Conservation (phyloP, 2,113 vertebrate genomes). For the Silurus glanis region DNA sequence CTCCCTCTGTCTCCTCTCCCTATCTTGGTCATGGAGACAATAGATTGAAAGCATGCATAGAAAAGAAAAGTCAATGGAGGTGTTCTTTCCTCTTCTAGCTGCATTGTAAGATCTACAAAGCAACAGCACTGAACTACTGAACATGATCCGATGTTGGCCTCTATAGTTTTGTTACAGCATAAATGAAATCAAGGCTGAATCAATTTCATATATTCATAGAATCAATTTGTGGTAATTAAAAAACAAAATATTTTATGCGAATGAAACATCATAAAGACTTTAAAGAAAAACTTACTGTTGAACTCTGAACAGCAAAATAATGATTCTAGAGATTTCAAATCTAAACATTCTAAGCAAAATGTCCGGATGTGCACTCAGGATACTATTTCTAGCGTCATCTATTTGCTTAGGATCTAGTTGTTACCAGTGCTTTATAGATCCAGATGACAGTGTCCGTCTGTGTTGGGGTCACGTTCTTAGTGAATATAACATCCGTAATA, state of each 20-base stretch:
- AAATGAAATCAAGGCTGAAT: not conserved
- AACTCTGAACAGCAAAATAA: too few species aligned
- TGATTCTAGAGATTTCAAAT: not conserved
- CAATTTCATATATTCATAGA: too few species aligned
- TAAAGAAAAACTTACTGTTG: not conserved
- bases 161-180: not conserved
- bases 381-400: conserved; percentile 49
- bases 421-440: conserved; percentile 63
- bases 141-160: not conserved
- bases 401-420: conserved; percentile 56
- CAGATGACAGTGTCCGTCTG: conserved; percentile 42
- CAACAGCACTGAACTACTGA: not conserved
- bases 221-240: not conserved
- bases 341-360: conserved; percentile 45
- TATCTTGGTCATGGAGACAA: conserved; percentile 74
- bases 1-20: conserved; percentile 55
- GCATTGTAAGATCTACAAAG: conserved; percentile 3
- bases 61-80: conserved; percentile 25
- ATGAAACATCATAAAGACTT: not conserved
- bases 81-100: not conserved
- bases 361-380: conserved; percentile 45
- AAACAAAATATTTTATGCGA: not conserved
- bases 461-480: conserved; percentile 62
- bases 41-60: conserved; percentile 59
- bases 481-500: conserved; percentile 49